Evolutionary conservation across 2,888 invertebrate genomes (phyloP).

Genomic region (Arctia plantaginis): DNA sequence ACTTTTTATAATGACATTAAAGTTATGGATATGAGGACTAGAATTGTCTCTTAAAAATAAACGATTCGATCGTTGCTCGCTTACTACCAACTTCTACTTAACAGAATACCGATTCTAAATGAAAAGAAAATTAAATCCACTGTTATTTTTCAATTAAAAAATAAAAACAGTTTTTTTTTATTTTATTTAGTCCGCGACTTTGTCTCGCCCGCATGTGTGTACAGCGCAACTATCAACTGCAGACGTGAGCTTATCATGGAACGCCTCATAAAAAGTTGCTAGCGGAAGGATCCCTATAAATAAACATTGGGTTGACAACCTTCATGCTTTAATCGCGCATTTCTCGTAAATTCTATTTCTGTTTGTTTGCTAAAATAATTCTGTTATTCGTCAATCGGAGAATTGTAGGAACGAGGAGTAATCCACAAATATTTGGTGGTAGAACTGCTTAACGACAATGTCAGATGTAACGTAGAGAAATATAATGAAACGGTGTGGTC

Average conservation of each 20-base stretch:
- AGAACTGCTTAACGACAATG: background rate
- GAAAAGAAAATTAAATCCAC: background rate
- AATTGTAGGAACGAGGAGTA: background rate
- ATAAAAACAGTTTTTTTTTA: no score
- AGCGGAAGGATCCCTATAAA: constrained; percentile 20
- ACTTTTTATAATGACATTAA: background rate
- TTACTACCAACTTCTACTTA: background rate
- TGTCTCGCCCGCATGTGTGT: background rate
- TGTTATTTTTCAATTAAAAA: no score
- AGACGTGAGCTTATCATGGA: constrained; percentile 15
- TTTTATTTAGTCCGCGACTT: background rate
- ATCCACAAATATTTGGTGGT: background rate
- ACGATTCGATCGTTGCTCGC: no score
- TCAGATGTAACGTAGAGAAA: background rate
- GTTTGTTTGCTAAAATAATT: background rate
- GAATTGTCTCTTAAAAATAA: background rate
- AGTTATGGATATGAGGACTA: background rate
- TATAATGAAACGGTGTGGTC: background rate
- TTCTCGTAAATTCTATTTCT: constrained; percentile 3
- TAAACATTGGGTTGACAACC: constrained; percentile 28
- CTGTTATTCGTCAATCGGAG: background rate
- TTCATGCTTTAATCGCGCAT: constrained; percentile 4
- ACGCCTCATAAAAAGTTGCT: constrained; percentile 19
- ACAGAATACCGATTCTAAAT: background rate
- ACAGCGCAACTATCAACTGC: background rate